phyloP scores from a whole-genome alignment of 2,888 invertebrate genomes.

The Cheilosia soror region DNA sequence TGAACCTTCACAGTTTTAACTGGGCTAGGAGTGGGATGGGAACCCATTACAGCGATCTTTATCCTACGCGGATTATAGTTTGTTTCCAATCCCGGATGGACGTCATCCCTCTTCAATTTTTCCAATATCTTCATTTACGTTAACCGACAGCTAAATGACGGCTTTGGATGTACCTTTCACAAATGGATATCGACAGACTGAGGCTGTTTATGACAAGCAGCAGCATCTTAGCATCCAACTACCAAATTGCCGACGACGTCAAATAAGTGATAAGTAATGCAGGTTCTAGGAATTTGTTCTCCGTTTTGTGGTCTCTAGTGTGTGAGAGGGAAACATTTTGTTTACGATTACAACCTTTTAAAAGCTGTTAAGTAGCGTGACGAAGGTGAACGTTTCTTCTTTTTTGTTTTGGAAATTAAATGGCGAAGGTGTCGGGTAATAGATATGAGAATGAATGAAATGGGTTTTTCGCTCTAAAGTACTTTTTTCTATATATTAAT shows the following conservation, averaged over 20 bases:
- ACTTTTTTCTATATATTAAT: too few relatives aligned
- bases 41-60: constrained; percentile 71
- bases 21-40: constrained; percentile 38
- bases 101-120: constrained; percentile 74
- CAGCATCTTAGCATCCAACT: constrained; percentile 38
- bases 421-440: too few relatives aligned
- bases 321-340: background rate
- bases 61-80: constrained; percentile 74
- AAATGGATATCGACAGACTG: constrained; percentile 61
- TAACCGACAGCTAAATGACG: constrained; percentile 74
- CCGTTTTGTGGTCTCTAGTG: background rate
- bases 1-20: constrained; percentile 59
- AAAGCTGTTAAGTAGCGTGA: too few relatives aligned
- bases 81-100: constrained; percentile 61
- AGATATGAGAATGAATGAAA: too few relatives aligned
- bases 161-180: constrained; percentile 67
- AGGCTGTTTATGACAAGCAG: constrained; percentile 64
- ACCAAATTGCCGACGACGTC: constrained; percentile 47
- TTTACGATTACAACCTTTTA: too few relatives aligned
- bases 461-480: too few relatives aligned
- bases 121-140: constrained; percentile 73
- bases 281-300: constrained; percentile 40
- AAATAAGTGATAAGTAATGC: constrained; percentile 38
- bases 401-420: too few relatives aligned
- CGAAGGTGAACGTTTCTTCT: too few relatives aligned